These are phyloP conservation scores for Oxytorus armatus DNA, from an alignment of 2,888 invertebrate species.

Conservation along the genomic window DNA sequence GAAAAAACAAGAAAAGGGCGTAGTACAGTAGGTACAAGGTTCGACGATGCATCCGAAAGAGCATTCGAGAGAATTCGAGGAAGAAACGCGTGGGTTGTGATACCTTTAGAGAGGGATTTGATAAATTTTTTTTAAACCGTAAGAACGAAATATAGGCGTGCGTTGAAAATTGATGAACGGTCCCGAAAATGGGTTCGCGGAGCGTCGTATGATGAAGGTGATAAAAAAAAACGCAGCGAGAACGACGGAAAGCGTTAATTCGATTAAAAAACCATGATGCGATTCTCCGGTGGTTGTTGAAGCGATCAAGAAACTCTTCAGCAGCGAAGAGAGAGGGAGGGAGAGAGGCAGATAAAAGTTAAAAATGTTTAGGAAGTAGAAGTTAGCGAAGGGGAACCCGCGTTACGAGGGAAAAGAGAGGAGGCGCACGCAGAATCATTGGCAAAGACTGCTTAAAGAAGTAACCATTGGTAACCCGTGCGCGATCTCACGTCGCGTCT, in stretches of 20 bases:
- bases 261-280: conserved; percentile 61
- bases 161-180: conserved; percentile 35
- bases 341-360: conserved; percentile 4
- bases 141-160: conserved; percentile 13
- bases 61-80: conserved; percentile 13
- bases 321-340: neutral
- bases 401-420: conserved; percentile 13
- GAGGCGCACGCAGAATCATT: conserved; percentile 47
- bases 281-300: conserved; percentile 34
- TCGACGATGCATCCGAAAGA: conserved; percentile 30
- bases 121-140: conserved; percentile 7
- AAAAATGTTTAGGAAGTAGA: conserved; percentile 57
- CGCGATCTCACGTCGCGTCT: conserved; percentile 43
- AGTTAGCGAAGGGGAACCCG: conserved; percentile 50
- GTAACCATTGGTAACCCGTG: conserved; percentile 49
- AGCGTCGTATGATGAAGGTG: conserved; percentile 12
- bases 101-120: conserved; percentile 6
- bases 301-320: conserved; percentile 12
- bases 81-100: conserved; percentile 45
- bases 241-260: conserved; percentile 63
- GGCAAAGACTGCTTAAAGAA: conserved; percentile 48
- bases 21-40: conserved; percentile 54
- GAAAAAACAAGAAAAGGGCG: conserved; percentile 51
- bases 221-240: conserved; percentile 35
- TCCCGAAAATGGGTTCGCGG: neutral